phyloP scores from a whole-genome alignment of 2,113 vertebrate genomes.

The Mellivora capensis region DNA sequence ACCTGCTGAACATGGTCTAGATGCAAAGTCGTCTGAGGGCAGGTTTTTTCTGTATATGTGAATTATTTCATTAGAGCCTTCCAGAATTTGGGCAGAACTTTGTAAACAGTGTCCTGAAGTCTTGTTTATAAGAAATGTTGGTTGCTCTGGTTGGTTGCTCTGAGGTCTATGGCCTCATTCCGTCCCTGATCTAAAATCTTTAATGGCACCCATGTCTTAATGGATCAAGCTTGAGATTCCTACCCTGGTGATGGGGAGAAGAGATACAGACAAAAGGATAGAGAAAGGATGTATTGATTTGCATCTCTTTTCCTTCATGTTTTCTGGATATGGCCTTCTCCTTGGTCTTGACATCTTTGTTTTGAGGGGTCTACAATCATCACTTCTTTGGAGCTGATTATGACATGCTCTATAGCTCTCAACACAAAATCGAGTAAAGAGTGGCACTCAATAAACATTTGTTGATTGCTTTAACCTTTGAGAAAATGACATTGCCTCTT shows the following conservation, averaged over 20 bases:
- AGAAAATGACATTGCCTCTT: not conserved
- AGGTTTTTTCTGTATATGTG: not conserved
- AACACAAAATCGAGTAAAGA: not conserved
- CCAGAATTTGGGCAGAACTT: conserved; percentile 15
- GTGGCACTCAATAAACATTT: not conserved
- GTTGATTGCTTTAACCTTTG: not conserved
- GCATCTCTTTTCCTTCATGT: not conserved
- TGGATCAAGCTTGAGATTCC: not conserved
- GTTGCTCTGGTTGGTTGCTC: conserved; percentile 14
- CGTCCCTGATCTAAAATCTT: not conserved
- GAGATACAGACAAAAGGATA: not conserved
- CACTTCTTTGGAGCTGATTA: not conserved
- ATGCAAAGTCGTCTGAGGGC: not conserved
- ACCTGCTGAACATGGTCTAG: not conserved
- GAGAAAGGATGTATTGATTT: not conserved
- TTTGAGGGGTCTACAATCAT: not conserved
- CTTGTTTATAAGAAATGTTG: not conserved
- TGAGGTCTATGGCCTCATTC: not conserved
- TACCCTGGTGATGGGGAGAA: not conserved
- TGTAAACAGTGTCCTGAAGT: not conserved
- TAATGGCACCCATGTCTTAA: not conserved
- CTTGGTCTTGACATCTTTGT: not conserved
- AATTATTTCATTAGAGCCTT: not conserved
- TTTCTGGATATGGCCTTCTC: not conserved
- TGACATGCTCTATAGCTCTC: not conserved